Evolutionary conservation across 37 sponge, comb jelly and placozoan genomes (phyloP).

Genomic region (Crambe crambe): DNA sequence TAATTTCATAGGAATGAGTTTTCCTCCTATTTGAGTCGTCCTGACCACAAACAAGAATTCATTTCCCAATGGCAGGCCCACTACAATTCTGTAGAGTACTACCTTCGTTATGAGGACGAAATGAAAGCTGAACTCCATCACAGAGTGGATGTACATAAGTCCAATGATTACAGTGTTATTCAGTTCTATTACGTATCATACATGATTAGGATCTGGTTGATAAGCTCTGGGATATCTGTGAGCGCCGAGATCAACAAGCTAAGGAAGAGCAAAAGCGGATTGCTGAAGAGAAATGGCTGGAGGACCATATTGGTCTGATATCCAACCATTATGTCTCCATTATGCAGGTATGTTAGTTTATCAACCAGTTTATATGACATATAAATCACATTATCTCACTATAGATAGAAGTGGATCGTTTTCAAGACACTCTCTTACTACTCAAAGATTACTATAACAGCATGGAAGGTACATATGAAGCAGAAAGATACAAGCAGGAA

Average conservation of each 20-base stretch:
- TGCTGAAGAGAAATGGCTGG: conserved; percentile 81
- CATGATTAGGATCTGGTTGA: conserved; percentile 84
- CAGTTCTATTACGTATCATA: background rate
- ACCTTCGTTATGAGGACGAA: conserved; percentile 70
- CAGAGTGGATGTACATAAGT: conserved; percentile 90
- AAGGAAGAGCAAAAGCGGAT: conserved; percentile 76
- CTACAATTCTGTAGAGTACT: conserved; percentile 76
- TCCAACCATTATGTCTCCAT: conserved; percentile 86
- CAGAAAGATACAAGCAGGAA: background rate
- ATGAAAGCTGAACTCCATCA: conserved; percentile 96
- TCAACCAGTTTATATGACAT: too few species aligned
- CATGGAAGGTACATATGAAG: conserved; percentile 41
- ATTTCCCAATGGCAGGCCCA: conserved; percentile 81
- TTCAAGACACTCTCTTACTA: conserved; percentile 78
- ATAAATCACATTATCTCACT: background rate
- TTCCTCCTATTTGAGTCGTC: conserved; percentile 70
- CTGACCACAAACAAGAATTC: conserved; percentile 93
- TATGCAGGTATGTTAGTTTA: conserved; percentile 89
- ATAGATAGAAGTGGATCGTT: conserved; percentile 85
- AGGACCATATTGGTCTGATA: conserved; percentile 83
- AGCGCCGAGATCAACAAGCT: conserved; percentile 73
- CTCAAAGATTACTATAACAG: conserved; percentile 88
- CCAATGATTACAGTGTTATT: conserved; percentile 1
- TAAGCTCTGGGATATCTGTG: conserved; percentile 93
- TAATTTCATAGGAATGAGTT: conserved; percentile 64